phyloP scores from a whole-genome alignment of 2,888 invertebrate species.

The Congeria kusceri region DNA sequence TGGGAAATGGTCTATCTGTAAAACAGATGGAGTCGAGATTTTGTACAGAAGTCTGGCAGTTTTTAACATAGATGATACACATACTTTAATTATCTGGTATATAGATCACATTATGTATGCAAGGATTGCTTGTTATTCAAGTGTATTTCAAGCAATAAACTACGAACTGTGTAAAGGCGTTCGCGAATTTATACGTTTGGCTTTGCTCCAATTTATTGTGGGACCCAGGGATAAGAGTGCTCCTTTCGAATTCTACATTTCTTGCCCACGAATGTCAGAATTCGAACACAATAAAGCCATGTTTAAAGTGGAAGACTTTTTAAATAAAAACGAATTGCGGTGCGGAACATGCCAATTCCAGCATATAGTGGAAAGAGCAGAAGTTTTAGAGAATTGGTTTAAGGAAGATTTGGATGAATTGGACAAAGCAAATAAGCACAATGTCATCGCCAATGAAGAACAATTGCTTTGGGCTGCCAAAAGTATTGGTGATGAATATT shows the following conservation, averaged over 20 bases:
- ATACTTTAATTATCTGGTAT: constrained; percentile 45
- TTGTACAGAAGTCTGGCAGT: constrained; percentile 47
- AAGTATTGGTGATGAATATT: no score
- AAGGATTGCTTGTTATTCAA: constrained; percentile 16
- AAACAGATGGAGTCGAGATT: background rate
- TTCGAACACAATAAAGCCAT: background rate
- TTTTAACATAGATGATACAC: constrained; percentile 21
- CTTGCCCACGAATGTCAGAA: background rate
- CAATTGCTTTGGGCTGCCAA: no score
- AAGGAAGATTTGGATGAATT: no score
- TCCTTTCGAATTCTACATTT: background rate
- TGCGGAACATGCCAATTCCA: background rate
- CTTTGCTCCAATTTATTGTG: no score
- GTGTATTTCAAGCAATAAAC: background rate
- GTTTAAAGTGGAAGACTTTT: background rate
- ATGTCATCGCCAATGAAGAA: no score
- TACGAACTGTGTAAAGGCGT: background rate
- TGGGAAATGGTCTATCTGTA: constrained; percentile 17
- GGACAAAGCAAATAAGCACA: no score
- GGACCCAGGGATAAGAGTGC: background rate
- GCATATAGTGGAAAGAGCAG: background rate
- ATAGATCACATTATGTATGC: constrained; percentile 46
- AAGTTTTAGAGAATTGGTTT: background rate
- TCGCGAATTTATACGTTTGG: background rate
- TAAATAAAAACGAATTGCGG: background rate